Conservation (phyloP, 2,113 vertebrate genomes). For the human (Homo sapiens) region DNA sequence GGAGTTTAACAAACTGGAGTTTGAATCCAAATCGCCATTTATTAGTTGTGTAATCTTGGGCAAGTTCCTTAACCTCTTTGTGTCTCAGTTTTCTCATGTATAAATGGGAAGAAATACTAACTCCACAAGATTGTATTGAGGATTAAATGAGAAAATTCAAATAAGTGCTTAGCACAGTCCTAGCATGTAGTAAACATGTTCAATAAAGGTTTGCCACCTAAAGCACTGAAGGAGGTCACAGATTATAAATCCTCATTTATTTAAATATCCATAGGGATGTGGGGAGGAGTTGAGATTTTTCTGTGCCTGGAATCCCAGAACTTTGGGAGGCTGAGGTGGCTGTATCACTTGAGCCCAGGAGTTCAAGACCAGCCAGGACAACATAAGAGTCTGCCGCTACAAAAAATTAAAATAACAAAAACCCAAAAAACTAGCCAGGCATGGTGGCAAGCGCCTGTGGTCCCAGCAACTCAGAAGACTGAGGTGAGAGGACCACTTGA, state of each 20-base stretch:
- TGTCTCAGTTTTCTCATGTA: constrained; percentile 17
- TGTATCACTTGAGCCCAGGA: no score
- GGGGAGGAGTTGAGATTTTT: not conserved
- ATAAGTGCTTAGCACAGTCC: not conserved
- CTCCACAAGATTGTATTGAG: not conserved
- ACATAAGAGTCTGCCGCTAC: no score
- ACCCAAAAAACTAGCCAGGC: no score
- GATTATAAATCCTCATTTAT: not conserved
- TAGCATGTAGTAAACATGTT: not conserved
- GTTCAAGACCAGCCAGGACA: no score
- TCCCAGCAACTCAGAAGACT: no score
- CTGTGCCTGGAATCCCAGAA: not conserved
- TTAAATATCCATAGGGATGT: not conserved
- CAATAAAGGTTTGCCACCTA: not conserved
- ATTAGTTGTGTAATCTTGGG: not conserved
- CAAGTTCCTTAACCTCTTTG: not conserved
- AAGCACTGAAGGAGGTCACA: not conserved
- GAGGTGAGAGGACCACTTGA: no score
- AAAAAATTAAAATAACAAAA: no score
- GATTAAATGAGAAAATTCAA: not conserved
- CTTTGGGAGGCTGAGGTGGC: no score
- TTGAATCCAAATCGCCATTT: not conserved
- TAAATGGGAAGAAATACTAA: constrained; percentile 18
- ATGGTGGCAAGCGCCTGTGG: no score
- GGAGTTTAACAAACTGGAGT: not conserved